These are phyloP conservation scores for Pandemis corylana DNA, from an alignment of 2,888 invertebrate genomes.

Conservation along the genomic window DNA sequence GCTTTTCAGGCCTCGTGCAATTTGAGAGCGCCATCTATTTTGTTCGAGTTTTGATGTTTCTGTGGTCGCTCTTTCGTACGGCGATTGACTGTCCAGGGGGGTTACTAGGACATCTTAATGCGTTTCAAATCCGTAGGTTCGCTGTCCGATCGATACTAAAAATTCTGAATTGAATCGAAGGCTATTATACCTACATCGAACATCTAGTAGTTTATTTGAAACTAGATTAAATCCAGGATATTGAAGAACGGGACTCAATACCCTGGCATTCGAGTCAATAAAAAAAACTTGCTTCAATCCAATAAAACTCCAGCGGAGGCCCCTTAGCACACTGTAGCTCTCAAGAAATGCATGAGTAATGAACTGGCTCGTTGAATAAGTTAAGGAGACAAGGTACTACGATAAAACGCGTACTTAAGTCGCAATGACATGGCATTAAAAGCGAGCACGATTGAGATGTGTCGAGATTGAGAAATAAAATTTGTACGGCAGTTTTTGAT, in stretches of 20 bases:
- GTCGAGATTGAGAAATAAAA: background rate
- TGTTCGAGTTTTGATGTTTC: too few species aligned
- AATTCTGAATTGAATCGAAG: too few species aligned
- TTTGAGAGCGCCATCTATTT: too few species aligned
- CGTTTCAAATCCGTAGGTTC: too few species aligned
- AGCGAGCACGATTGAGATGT: conserved; percentile 11
- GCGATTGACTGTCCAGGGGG: too few species aligned
- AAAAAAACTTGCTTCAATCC: too few species aligned
- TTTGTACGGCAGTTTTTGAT: conserved; percentile 16
- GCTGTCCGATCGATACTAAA: too few species aligned
- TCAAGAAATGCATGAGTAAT: background rate
- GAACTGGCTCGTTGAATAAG: background rate
- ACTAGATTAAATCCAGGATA: conserved; percentile 12
- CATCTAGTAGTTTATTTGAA: background rate
- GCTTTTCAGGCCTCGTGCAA: too few species aligned
- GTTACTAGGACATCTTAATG: too few species aligned
- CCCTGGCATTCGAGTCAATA: conserved; percentile 22
- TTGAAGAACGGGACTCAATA: conserved; percentile 29
- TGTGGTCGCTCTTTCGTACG: too few species aligned
- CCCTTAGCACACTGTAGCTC: conserved; percentile 7
- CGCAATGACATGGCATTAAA: conserved; percentile 25
- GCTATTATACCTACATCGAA: too few species aligned
- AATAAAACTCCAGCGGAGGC: background rate
- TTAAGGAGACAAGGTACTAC: background rate
- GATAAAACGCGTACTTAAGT: background rate